Evolutionary conservation across 2,888 invertebrate species (phyloP).

Genomic region (Acleris cristana): DNA sequence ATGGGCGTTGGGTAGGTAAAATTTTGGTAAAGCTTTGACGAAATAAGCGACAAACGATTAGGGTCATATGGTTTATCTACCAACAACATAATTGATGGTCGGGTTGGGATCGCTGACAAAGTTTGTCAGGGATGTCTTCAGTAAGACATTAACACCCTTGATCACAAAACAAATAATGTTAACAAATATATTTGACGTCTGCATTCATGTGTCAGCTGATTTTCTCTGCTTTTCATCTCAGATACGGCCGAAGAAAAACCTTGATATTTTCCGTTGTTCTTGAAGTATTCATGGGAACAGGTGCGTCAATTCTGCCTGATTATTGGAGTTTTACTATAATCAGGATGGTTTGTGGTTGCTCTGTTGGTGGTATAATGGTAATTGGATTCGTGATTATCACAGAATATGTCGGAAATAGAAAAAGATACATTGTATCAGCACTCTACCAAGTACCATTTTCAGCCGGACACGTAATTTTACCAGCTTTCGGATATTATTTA

Average conservation of each 20-base stretch:
- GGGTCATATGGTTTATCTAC: background rate
- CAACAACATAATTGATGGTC: no score
- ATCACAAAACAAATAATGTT: no score
- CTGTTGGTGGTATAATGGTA: slow-evolving; percentile 92
- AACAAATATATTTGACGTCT: no score
- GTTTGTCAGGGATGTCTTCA: no score
- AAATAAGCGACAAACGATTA: background rate
- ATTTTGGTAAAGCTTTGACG: no score
- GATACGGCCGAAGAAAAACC: slow-evolving; percentile 89
- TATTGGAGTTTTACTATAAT: slow-evolving; percentile 85
- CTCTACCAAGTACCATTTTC: slow-evolving; percentile 87
- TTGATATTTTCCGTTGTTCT: slow-evolving; percentile 87
- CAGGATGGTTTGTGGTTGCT: slow-evolving; percentile 87
- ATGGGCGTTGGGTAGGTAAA: no score
- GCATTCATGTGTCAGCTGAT: background rate
- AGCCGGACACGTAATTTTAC: slow-evolving; percentile 85
- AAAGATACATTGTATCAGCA: slow-evolving; percentile 81
- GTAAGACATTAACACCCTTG: no score
- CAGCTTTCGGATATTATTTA: slow-evolving; percentile 85
- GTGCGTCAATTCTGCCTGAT: slow-evolving; percentile 87
- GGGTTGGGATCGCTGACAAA: no score
- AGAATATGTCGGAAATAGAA: slow-evolving; percentile 85
- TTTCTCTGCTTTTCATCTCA: slow-evolving; percentile 57
- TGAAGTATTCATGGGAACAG: slow-evolving; percentile 87
- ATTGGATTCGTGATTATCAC: slow-evolving; percentile 81